Evolutionary conservation across 2,888 invertebrate species (phyloP).

Genomic region (Drosophila demipolita): DNA sequence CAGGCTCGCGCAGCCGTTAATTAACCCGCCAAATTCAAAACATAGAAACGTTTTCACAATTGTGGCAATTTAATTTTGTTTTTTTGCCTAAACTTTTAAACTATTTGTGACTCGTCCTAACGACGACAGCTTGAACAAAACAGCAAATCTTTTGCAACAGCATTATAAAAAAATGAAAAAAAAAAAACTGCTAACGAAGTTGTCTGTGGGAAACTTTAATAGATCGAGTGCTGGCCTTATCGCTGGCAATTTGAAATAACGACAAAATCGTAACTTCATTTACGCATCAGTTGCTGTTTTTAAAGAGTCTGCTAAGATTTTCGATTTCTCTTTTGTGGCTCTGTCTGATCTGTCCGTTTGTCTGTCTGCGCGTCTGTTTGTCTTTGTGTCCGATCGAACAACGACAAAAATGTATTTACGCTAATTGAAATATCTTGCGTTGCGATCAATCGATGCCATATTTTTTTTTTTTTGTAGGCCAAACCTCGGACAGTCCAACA

Average conservation of each 20-base stretch:
- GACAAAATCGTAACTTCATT: conserved; percentile 49
- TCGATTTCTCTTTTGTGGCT: conserved; percentile 69
- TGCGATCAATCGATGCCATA: conserved; percentile 82
- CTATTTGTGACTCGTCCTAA: conserved; percentile 1
- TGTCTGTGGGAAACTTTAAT: conserved; percentile 38
- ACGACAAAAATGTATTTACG: conserved; percentile 81
- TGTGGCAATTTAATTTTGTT: conserved; percentile 8
- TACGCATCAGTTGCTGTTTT: conserved; percentile 50
- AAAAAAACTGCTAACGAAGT: conserved; percentile 23
- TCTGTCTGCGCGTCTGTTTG: conserved; percentile 15
- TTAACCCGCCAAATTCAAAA: conserved; percentile 10
- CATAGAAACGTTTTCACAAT: not conserved
- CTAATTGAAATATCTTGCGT: conserved; percentile 81
- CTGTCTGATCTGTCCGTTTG: conserved; percentile 37
- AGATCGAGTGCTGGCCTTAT: conserved; percentile 38
- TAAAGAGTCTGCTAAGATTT: conserved; percentile 37
- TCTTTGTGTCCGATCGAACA: conserved; percentile 49
- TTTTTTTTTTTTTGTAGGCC: conserved; percentile 72
- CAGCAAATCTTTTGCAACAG: not conserved
- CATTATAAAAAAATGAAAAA: not conserved
- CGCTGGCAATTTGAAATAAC: conserved; percentile 40
- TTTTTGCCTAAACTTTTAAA: not conserved
- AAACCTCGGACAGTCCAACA: conserved; percentile 46
- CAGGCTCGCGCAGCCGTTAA: conserved; percentile 12
- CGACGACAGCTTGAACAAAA: not conserved